phyloP scores from a whole-genome alignment of 2,797 vertebrate genomes.

The Xenops minutus region DNA sequence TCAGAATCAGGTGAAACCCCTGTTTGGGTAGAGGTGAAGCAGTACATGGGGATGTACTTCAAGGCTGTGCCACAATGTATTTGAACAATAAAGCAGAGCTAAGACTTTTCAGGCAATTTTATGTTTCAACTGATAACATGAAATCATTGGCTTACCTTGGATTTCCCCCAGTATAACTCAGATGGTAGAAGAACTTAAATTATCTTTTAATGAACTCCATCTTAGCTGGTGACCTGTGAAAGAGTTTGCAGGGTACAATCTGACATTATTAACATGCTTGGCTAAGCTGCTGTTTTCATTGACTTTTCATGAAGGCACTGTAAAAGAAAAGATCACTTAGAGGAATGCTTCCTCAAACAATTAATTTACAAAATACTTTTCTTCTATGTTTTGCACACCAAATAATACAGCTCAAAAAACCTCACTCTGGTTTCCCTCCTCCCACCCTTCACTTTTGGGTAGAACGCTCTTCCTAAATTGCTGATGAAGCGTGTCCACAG shows the following conservation, averaged over 20 bases:
- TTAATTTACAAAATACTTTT: background rate
- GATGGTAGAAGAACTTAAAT: background rate
- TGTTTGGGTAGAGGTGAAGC: background rate
- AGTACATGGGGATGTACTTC: background rate
- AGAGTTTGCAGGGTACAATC: background rate
- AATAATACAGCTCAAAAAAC: background rate
- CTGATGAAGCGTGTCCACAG: background rate
- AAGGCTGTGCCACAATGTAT: background rate
- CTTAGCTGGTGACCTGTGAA: background rate
- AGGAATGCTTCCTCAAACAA: background rate
- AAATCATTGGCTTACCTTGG: background rate
- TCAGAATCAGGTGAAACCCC: background rate
- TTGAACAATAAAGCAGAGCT: background rate
- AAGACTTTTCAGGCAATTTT: background rate
- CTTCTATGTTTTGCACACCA: background rate
- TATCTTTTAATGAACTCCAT: background rate
- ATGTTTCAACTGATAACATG: background rate
- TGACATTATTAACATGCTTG: fast-evolving
- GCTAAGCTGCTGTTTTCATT: background rate
- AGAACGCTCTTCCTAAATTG: background rate
- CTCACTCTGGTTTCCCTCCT: background rate
- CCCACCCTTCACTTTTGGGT: background rate
- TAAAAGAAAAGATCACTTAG: background rate
- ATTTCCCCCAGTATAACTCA: background rate
- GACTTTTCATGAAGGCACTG: background rate